Evolutionary conservation across 1,140 invertebrate species (phyloP).

Genomic region (Drosophila subobscura): DNA sequence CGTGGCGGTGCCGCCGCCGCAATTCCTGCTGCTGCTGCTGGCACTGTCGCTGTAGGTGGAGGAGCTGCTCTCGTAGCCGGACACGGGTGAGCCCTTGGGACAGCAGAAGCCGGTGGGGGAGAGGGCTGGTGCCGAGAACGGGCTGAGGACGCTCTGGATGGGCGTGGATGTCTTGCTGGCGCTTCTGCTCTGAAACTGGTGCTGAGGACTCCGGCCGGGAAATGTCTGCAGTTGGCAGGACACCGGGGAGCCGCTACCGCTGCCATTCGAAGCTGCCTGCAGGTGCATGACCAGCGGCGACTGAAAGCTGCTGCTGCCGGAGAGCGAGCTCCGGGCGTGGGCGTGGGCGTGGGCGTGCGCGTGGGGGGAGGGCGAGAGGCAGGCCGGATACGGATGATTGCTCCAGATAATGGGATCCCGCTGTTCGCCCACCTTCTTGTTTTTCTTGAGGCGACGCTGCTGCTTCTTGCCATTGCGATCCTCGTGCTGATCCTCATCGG

Average conservation of each 20-base stretch:
- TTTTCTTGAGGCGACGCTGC: constrained; percentile 49
- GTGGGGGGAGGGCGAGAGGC: constrained; percentile 16
- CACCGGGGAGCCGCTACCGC: background rate
- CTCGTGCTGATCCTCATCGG: constrained; percentile 6
- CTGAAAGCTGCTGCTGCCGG: constrained; percentile 35
- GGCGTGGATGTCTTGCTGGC: constrained; percentile 40
- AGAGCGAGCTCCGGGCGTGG: too few relatives aligned
- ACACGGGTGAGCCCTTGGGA: constrained; percentile 80
- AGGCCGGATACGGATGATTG: constrained; percentile 56
- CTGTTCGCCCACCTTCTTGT: constrained; percentile 43
- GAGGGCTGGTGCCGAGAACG: constrained; percentile 62
- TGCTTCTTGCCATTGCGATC: constrained; percentile 14
- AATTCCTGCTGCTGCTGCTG: constrained; percentile 33
- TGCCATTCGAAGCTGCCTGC: constrained; percentile 1
- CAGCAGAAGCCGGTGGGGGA: constrained; percentile 72
- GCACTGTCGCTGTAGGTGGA: constrained; percentile 80
- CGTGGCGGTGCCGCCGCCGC: constrained; percentile 27
- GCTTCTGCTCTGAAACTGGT: constrained; percentile 52
- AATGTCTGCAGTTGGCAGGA: constrained; percentile 48
- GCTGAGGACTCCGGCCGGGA: constrained; percentile 69
- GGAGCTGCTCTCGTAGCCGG: constrained; percentile 81
- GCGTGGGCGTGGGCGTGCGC: too few relatives aligned
- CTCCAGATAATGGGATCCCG: constrained; percentile 67
- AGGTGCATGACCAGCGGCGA: constrained; percentile 27
- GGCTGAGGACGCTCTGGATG: constrained; percentile 53